Percentiles rank a stretch among this genome's conserved stretches.
phyloP scores from a whole-genome alignment of 2,888 invertebrate species.

The Phortica magna region DNA sequence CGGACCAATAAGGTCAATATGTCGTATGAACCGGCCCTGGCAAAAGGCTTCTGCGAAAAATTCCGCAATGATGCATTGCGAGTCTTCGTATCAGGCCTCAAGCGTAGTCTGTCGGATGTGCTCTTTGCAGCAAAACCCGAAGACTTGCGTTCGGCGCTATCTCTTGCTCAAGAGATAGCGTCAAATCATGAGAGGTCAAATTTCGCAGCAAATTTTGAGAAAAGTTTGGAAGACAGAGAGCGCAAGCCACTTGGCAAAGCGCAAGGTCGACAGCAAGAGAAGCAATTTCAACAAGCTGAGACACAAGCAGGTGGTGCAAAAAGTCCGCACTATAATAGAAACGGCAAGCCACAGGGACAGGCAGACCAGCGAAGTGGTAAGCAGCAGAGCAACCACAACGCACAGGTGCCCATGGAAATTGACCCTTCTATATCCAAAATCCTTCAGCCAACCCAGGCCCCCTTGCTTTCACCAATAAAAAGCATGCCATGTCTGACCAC shows the following conservation, averaged over 20 bases:
- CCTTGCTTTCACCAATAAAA: too few relatives aligned
- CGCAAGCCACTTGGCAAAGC: too few relatives aligned
- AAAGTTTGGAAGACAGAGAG: too few relatives aligned
- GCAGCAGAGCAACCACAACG: background rate
- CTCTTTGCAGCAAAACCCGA: conserved; percentile 42
- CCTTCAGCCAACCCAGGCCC: background rate
- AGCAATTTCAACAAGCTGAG: background rate
- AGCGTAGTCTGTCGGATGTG: conserved; percentile 39
- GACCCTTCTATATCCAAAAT: background rate
- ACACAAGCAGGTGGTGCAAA: too few relatives aligned
- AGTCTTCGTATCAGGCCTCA: conserved; percentile 41
- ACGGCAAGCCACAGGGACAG: too few relatives aligned
- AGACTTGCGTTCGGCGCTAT: conserved; percentile 39
- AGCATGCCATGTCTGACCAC: too few relatives aligned
- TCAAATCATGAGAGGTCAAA: conserved; percentile 39
- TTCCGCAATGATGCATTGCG: conserved; percentile 45
- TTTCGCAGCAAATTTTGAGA: too few relatives aligned
- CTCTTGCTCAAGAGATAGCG: conserved; percentile 43
- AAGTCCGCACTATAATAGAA: too few relatives aligned
- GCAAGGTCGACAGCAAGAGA: too few relatives aligned
- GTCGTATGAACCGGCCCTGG: conserved; percentile 36
- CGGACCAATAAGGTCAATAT: conserved; percentile 42
- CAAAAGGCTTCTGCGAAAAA: conserved; percentile 41
- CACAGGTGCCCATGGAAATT: background rate
- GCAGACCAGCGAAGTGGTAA: background rate